Conservation (phyloP, 2,797 vertebrate genomes). For the Siniperca obscura region DNA sequence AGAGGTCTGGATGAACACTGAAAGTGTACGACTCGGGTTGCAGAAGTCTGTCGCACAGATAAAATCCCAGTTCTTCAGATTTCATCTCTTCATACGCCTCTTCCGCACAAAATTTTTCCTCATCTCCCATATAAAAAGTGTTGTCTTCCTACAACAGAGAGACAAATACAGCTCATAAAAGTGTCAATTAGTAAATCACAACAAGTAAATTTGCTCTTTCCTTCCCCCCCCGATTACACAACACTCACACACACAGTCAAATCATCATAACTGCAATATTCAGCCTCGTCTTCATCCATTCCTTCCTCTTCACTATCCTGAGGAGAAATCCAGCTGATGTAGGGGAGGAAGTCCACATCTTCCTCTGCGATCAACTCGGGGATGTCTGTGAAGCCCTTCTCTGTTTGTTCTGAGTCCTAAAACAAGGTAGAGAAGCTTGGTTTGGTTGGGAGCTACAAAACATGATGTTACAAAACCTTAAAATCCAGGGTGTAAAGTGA, state of each 20-base stretch:
- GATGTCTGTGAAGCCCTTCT: slow-evolving; percentile 79
- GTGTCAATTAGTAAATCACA: not conserved
- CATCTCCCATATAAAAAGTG: too few relatives aligned
- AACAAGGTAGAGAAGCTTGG: slow-evolving; percentile 5
- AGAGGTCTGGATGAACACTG: fast-evolving
- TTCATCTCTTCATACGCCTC: too few relatives aligned
- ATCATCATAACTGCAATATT: too few relatives aligned
- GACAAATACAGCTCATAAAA: slow-evolving; percentile 10
- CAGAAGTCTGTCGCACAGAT: too few relatives aligned
- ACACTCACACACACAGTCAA: not conserved
- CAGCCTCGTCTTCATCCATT: too few relatives aligned
- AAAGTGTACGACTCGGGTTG: too few relatives aligned
- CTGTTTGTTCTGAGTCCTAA: slow-evolving; percentile 79
- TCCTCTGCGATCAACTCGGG: slow-evolving; percentile 84
- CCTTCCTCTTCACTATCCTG: too few relatives aligned
- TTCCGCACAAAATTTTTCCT: too few relatives aligned
- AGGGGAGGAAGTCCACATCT: slow-evolving; percentile 89
- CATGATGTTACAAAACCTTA: not conserved
- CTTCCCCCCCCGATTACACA: not conserved
- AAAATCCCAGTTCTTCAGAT: too few relatives aligned
- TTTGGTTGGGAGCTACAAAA: not conserved
- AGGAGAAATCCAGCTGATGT: slow-evolving; percentile 81
- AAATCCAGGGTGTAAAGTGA: not conserved
- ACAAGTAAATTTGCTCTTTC: not conserved
- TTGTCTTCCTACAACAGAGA: slow-evolving; percentile 1